These are phyloP conservation scores for Cheilosia vulpina DNA, from an alignment of 2,888 invertebrate genomes.

Conservation along the genomic window DNA sequence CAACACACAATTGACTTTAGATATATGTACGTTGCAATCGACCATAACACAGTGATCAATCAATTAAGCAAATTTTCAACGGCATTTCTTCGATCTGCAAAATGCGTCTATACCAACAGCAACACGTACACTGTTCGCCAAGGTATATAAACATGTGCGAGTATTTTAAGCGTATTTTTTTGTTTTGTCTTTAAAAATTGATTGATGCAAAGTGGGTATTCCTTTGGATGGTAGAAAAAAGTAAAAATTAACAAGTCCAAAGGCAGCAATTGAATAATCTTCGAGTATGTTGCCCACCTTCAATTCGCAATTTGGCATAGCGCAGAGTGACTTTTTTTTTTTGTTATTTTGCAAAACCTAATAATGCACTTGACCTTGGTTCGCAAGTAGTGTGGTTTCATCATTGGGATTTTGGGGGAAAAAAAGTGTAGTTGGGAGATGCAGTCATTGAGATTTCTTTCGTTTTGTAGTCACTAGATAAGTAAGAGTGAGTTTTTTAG, in stretches of 20 bases:
- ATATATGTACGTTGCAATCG: not conserved
- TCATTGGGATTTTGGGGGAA: not conserved
- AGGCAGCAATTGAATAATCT: not conserved
- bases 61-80: not conserved
- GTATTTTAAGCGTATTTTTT: not conserved
- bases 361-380: slow-evolving; percentile 6
- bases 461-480: not conserved
- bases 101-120: not conserved
- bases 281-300: not conserved
- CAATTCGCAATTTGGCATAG: not conserved
- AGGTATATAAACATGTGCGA: not conserved
- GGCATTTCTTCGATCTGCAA: not conserved
- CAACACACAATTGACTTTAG: not conserved
- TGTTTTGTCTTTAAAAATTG: not conserved
- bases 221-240: not conserved
- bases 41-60: slow-evolving; percentile 2
- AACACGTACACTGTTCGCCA: not conserved
- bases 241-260: not conserved
- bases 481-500: not conserved
- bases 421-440: not conserved
- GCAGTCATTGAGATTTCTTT: not conserved
- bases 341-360: not conserved
- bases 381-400: not conserved
- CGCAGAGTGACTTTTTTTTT: not conserved
- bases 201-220: slow-evolving; percentile 3